Evolutionary conservation across 2,113 vertebrate genomes (phyloP).

Genomic region (Calonectris borealis): DNA sequence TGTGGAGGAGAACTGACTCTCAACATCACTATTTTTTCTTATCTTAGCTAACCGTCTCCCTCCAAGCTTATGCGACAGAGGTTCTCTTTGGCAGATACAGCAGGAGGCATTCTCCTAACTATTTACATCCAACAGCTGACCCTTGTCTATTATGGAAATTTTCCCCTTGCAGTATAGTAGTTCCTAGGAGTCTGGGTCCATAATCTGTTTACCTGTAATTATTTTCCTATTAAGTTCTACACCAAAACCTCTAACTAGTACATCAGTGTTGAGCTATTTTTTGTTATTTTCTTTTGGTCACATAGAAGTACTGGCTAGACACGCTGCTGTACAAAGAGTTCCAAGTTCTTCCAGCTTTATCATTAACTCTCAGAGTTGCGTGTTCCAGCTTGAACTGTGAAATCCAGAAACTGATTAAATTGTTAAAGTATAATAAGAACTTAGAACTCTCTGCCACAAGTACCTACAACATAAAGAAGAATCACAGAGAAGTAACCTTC

Average conservation of each 20-base stretch:
- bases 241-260: constrained; percentile 32
- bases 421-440: background rate
- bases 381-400: constrained; percentile 37
- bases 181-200: constrained; percentile 57
- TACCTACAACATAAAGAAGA: constrained; percentile 42
- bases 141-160: constrained; percentile 11
- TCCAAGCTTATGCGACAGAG: background rate
- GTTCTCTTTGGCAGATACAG: constrained; percentile 62
- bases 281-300: constrained; percentile 68
- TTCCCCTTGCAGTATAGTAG: constrained; percentile 46
- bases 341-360: constrained; percentile 65
- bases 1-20: background rate
- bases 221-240: constrained; percentile 43
- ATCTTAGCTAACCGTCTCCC: background rate
- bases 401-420: constrained; percentile 51
- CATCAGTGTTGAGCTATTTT: constrained; percentile 26
- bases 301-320: constrained; percentile 66
- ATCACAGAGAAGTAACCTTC: constrained; percentile 53
- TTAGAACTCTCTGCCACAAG: constrained; percentile 41
- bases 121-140: constrained; percentile 30
- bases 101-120: constrained; percentile 23
- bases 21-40: background rate
- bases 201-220: constrained; percentile 60
- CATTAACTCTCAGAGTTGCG: constrained; percentile 19
- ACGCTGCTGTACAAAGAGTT: constrained; percentile 53